Evolutionary conservation across 2,113 vertebrate genomes (phyloP).

Genomic region (Crotalus viridis): DNA sequence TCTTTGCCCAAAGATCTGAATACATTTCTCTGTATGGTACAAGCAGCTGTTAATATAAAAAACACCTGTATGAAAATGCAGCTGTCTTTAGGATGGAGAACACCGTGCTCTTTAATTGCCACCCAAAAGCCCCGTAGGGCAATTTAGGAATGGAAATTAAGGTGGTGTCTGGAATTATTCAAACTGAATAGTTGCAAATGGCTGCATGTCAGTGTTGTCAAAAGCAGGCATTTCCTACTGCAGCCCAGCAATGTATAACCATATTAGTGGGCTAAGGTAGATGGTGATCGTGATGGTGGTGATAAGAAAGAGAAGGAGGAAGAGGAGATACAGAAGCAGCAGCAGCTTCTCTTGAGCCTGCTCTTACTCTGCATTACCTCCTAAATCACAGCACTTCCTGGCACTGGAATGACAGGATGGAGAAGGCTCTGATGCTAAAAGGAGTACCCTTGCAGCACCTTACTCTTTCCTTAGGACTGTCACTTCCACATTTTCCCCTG

Average conservation of each 20-base stretch:
- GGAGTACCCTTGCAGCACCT: not conserved
- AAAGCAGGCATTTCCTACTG: not conserved
- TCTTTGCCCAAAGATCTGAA: not conserved
- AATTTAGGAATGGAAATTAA: constrained; percentile 21
- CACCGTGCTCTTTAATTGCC: not conserved
- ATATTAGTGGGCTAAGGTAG: not conserved
- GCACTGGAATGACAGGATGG: not conserved
- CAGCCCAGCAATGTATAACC: not conserved
- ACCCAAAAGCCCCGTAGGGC: not conserved
- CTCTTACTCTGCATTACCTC: not conserved
- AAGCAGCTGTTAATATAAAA: not conserved
- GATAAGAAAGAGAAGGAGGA: not conserved
- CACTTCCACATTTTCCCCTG: constrained; percentile 19
- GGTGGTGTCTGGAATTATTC: constrained; percentile 10
- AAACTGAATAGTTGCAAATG: not conserved
- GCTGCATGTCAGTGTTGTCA: not conserved
- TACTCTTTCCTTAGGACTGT: constrained; percentile 11
- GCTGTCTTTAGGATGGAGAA: not conserved
- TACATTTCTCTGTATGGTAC: not conserved
- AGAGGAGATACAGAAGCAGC: not conserved
- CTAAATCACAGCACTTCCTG: not conserved
- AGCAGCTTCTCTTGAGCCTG: not conserved
- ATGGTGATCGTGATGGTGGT: not conserved
- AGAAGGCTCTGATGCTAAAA: constrained; percentile 14
- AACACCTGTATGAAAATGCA: not conserved